Base-by-base conservation (phyloP, 2,888 invertebrate species). In the Cheilosia vernalis region DNA sequence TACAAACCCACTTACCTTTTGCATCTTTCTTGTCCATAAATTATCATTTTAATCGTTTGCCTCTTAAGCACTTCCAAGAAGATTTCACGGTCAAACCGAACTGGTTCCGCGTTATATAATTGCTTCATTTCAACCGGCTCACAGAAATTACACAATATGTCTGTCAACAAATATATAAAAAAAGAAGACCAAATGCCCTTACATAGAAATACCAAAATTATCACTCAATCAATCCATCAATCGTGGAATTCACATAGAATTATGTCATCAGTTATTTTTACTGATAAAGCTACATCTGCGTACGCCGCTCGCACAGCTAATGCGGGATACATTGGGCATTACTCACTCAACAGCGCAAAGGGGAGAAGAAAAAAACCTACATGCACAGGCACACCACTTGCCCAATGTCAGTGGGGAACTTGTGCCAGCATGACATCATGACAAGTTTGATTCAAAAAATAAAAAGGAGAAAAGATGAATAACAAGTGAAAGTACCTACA, bases 211-310 rank as follows among this genome's bases (percentile, higher is more conserved):
- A n/a, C 5, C 15, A 44, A 17, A 44, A 5, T n/a, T 44, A 44
- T 44, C n/a, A 44, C 15, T 44, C 17, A 9, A 47, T 47, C 19
- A 9, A 47, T 47, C 47, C 17, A n/a, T 47, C 47, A 47, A 47
- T 17, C 47, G 4, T 10, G 19, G 17, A 47, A 47, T 47, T 19
- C 47, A 47, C 19, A 47, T 19, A 9, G 17, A 47, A 47, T 47
- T 47, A 47, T 17, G 47, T 47, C 47, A 47, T 47, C 47, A n/a
- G 47, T 19, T 47, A 19, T 47, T 19, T 47, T 47, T 44, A 44
- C 15, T 47, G 47, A 47, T 47, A 47, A 47, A 37, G 37, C 47
- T 19, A 19, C 19, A 19, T 47, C 19, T 47, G 47, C 17, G 47
- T 19, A 47, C 19, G 7, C 13, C 3, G 17, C 7, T 19, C 19